Conservation (phyloP, 2,113 vertebrate species). For the Microcebus ravelobensis region DNA sequence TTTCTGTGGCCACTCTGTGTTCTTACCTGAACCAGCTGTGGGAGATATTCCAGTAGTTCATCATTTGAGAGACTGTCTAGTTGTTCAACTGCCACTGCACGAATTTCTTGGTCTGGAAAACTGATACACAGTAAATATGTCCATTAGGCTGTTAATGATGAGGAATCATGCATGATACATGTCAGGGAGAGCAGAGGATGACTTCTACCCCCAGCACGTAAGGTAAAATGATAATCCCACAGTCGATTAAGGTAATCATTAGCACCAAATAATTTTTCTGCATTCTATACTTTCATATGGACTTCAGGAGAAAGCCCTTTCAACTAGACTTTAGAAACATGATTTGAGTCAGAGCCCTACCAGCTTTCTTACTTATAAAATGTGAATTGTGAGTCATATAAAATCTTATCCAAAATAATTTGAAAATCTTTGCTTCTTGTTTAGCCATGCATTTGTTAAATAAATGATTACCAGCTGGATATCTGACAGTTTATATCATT, state of each 20-base stretch:
- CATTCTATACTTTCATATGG: background rate
- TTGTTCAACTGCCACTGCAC: constrained; percentile 86
- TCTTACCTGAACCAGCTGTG: constrained; percentile 92
- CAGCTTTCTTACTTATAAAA: background rate
- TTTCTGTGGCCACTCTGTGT: constrained; percentile 24
- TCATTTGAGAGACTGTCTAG: constrained; percentile 88
- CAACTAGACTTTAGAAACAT: background rate
- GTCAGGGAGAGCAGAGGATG: background rate
- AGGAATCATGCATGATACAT: background rate
- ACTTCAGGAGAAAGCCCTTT: background rate
- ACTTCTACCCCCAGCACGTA: background rate
- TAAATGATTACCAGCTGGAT: constrained; percentile 17
- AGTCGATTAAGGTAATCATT: background rate
- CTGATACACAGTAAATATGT: constrained; percentile 81
- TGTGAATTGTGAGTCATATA: background rate
- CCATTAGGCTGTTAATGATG: background rate
- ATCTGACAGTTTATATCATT: background rate
- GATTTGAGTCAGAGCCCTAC: background rate
- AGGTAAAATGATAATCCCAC: background rate
- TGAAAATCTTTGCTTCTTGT: constrained; percentile 16
- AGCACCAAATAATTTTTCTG: background rate
- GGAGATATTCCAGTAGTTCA: constrained; percentile 90
- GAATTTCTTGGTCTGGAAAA: constrained; percentile 92
- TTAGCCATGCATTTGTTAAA: constrained; percentile 22
- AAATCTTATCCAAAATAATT: background rate